These are phyloP conservation scores for Belgica antarctica DNA, from an alignment of 2,888 invertebrate genomes.

Conservation along the genomic window DNA sequence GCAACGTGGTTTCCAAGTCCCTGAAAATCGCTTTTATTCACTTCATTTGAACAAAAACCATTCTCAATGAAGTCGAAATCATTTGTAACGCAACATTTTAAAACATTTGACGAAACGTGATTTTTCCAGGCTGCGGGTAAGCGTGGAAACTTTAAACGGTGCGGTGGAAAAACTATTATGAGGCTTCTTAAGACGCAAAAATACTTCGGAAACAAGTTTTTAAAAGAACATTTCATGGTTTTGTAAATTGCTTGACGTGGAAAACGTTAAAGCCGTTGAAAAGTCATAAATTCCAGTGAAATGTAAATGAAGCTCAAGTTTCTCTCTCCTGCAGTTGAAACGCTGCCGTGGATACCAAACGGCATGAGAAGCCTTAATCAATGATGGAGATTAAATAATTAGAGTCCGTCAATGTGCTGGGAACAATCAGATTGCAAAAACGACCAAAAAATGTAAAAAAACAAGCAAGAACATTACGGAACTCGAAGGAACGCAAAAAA, in stretches of 20 bases:
- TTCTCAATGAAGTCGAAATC: background rate
- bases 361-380: background rate
- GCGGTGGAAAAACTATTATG: background rate
- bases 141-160: background rate
- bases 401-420: conserved; percentile 13
- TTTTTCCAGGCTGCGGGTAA: background rate
- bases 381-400: conserved; percentile 20
- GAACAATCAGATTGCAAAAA: background rate
- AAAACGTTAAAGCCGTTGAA: conserved; percentile 1
- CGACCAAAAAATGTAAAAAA: conserved; percentile 12
- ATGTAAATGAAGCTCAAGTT: conserved; percentile 10
- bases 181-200: background rate
- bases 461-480: conserved; percentile 10
- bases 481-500: conserved; percentile 9
- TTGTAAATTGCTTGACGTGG: background rate
- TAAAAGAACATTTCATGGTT: background rate
- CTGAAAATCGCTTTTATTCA: background rate
- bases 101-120: conserved; percentile 1
- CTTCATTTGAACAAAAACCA: background rate
- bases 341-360: too few relatives aligned
- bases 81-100: background rate
- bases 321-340: too few relatives aligned
- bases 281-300: background rate
- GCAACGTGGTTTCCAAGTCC: background rate
- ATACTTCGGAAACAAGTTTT: background rate